Evolutionary conservation across 2,888 invertebrate genomes (phyloP), one percentile per base, ranked within the genome.

Genomic region (Philopedon plagiatum): DNA sequence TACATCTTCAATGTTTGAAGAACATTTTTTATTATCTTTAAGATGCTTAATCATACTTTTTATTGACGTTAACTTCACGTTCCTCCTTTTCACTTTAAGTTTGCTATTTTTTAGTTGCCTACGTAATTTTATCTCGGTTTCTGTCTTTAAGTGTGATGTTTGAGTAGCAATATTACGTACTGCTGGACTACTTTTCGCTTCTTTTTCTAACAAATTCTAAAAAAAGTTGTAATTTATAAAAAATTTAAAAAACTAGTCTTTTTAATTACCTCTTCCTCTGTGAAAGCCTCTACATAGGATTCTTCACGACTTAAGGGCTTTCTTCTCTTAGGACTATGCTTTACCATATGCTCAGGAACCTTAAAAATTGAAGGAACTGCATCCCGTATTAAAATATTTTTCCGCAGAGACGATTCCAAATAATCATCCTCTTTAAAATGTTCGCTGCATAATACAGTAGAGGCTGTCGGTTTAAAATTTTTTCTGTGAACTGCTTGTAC

Each of bases 21-120:
- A 51, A 15, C 51, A 51, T 26, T 51, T 51, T n/a, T 26, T 21
- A 26, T 51, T 51, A n/a, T 4, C 51, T 51, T 51, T 51, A 51
- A 51, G 15, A 34, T 34, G 5, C 11, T 34, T 34, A 34, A 34
- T 34, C 8, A 34, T 9, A 34, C 11, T 34, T 34, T 34, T 8
- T 11, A 34, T 34, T 34, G 32, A 34, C 32, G 32, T 34, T 11
- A 34, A 34, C 8, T 51, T 51, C 5, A 18, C 2, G 2, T 51
- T n/a, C 49, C 15, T 49, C 21, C 2, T 51, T 7, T 51, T 51
- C 15, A 51, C 51, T n/a, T 19, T 51, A 51, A 51, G 51, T 51
- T 26, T 19, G 7, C 1, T 15, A 19, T 19, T 51, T 51, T 51
- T 51, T 18, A 51, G 51, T 51, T 51, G 51, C 19, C 19, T 51